Base-by-base conservation (phyloP, 2,113 vertebrate genomes). In the Amazona guildingii region DNA sequence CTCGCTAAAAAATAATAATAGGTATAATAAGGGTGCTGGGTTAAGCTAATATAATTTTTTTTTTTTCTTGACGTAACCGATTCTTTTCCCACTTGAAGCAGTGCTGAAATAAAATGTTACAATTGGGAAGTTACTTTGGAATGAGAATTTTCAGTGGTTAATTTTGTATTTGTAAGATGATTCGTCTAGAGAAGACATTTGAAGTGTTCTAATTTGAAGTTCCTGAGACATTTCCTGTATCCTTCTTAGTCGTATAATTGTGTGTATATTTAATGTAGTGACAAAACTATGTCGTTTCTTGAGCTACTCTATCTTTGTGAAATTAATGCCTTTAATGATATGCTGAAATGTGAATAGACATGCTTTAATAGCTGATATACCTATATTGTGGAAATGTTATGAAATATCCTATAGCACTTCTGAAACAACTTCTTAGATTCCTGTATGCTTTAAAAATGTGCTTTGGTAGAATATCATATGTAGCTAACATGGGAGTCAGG, bases 21-120 rank as follows among this genome's bases (percentile, higher is more conserved):
- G 1, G 0, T 35, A 39, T 18, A 63, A 16, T 43, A 73, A 29
- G 4, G 12, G 3, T 66, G 8, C 12, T 61, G 88, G 19, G 6
- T 33, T 44, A 52, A 74, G 6, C 2, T 75, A 63, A 35, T 33
- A 63, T 37, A 37, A 37, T 37, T 37, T 37, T 37, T 37, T 66
- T 44, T 20, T 16, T 64, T 64, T 17, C 7, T 55, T 25, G 2
- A 7, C n/a, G 19, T n/a, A 83, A 37, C 12, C 33, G 5, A 7
- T 19, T 69, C 13, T 82, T 80, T 59, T 81, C 44, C 20, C 5
- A 41, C 9, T 33, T 27, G 11, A 68, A 88, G 52, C 19, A 43
- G 6, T 19, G 6, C 35, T 77, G 21, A 86, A 43, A 20, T 44
- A 69, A 64, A 92, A 66, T 57, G 9, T 23, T 37, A 16, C 48